Percentiles rank a stretch among this genome's conserved stretches.
These are phyloP conservation scores for Mamestra brassicae DNA, from an alignment of 2,888 invertebrate species.

Conservation along the genomic window DNA sequence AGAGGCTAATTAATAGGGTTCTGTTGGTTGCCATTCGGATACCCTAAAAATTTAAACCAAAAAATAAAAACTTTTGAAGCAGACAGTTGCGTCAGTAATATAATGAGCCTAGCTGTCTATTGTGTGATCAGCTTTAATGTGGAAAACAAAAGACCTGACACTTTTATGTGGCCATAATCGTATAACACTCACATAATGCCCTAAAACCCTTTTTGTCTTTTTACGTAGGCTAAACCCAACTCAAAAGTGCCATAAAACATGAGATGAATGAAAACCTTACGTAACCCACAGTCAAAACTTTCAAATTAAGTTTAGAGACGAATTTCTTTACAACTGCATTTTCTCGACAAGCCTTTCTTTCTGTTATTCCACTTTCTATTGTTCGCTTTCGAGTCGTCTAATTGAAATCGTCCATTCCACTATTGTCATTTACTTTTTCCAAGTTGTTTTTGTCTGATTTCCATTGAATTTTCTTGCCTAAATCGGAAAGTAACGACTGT, in stretches of 20 bases:
- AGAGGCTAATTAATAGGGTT: not conserved
- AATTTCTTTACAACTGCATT: slow-evolving; percentile 45
- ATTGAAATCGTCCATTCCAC: slow-evolving; percentile 59
- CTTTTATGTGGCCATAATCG: slow-evolving; percentile 44
- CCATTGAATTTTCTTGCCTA: slow-evolving; percentile 41
- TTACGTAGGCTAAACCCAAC: slow-evolving; percentile 9
- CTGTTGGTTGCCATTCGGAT: too few species aligned
- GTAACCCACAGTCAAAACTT: slow-evolving; percentile 42
- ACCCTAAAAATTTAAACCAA: not conserved
- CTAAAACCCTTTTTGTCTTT: slow-evolving; percentile 42
- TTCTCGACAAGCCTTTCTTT: slow-evolving; percentile 31
- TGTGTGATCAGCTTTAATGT: slow-evolving; percentile 23
- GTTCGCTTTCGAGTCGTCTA: slow-evolving; percentile 47
- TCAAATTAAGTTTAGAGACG: slow-evolving; percentile 25
- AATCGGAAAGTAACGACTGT: slow-evolving; percentile 56
- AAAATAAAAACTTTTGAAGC: not conserved
- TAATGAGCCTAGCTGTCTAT: slow-evolving; percentile 18
- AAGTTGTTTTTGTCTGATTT: slow-evolving; percentile 44
- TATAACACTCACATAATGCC: slow-evolving; percentile 48
- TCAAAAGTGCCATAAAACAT: slow-evolving; percentile 41
- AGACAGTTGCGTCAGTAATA: slow-evolving; percentile 3
- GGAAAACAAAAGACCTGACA: slow-evolving; percentile 46
- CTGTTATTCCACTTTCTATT: slow-evolving; percentile 26
- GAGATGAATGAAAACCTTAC: slow-evolving; percentile 32
- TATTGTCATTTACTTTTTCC: slow-evolving; percentile 55